Percentiles rank a stretch among this genome's conserved stretches.
These are phyloP conservation scores for Entosphenus tridentatus DNA, from an alignment of 2,113 vertebrate species.

Conservation along the genomic window DNA sequence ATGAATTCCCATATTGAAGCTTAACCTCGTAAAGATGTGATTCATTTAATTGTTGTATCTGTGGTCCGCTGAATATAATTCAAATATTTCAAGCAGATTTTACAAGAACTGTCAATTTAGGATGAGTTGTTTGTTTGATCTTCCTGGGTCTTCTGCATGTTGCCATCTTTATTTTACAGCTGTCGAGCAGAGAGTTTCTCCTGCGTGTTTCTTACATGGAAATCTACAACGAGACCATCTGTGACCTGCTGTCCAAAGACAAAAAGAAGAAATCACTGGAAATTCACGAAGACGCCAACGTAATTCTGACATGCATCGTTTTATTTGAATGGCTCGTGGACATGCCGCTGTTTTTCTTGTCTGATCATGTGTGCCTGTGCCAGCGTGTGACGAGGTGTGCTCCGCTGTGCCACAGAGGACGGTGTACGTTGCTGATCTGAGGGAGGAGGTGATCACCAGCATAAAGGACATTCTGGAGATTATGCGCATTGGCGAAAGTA, in stretches of 20 bases:
- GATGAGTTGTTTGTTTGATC: not conserved
- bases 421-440: slow-evolving; percentile 66
- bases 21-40: too few species aligned
- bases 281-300: slow-evolving; percentile 56
- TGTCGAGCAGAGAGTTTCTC: slow-evolving; percentile 69
- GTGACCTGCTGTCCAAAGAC: slow-evolving; percentile 54
- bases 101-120: too few species aligned
- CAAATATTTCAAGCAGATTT: too few species aligned
- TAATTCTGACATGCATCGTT: slow-evolving; percentile 21
- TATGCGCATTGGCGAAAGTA: slow-evolving; percentile 84
- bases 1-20: too few species aligned
- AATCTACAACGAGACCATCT: slow-evolving; percentile 86
- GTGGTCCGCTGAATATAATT: too few species aligned
- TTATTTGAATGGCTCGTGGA: not conserved
- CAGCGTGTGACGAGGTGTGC: not conserved
- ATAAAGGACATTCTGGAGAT: slow-evolving; percentile 54
- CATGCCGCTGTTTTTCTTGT: not conserved
- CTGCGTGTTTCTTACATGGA: slow-evolving; percentile 89
- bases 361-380: not conserved
- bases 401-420: slow-evolving; percentile 33
- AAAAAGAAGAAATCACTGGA: slow-evolving; percentile 68
- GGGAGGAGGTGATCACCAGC: slow-evolving; percentile 54
- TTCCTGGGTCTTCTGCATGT: slow-evolving; percentile 5
- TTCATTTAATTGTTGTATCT: too few species aligned
- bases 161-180: slow-evolving; percentile 20